Conservation (phyloP, 2,113 vertebrate species). For the Oncorhynchus mykiss region DNA sequence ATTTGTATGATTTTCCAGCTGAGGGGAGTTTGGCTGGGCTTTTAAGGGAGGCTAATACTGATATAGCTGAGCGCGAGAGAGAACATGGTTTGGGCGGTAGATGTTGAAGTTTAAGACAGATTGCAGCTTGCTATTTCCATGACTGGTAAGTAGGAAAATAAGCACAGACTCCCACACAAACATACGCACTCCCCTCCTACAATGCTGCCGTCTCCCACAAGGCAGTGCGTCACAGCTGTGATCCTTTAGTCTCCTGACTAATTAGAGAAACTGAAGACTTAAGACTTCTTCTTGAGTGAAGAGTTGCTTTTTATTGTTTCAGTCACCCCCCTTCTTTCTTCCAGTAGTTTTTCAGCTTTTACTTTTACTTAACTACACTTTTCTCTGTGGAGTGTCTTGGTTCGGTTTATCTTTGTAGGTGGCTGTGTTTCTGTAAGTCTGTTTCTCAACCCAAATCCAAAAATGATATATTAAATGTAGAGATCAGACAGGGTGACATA, state of each 20-base stretch:
- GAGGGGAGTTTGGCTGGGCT: background rate
- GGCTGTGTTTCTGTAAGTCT: too few relatives aligned
- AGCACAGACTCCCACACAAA: constrained; percentile 41
- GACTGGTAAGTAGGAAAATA: constrained; percentile 44
- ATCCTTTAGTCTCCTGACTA: constrained; percentile 65
- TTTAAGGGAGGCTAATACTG: too few relatives aligned
- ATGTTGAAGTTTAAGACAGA: constrained; percentile 27
- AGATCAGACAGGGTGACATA: too few relatives aligned
- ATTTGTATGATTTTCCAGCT: background rate
- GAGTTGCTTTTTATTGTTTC: too few relatives aligned
- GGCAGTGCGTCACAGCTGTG: constrained; percentile 60
- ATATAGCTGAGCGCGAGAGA: background rate
- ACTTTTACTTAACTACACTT: too few relatives aligned
- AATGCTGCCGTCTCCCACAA: constrained; percentile 51
- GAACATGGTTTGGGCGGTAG: background rate
- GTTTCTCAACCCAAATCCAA: too few relatives aligned
- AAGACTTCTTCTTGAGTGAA: constrained; percentile 26
- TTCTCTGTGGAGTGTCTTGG: too few relatives aligned
- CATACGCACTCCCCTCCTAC: constrained; percentile 53
- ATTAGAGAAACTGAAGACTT: constrained; percentile 62
- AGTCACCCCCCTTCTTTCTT: too few relatives aligned
- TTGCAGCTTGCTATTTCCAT: constrained; percentile 24
- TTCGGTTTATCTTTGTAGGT: too few relatives aligned
- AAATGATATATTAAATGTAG: too few relatives aligned
- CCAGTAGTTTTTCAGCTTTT: too few relatives aligned